Base-by-base conservation (phyloP, 1,140 invertebrate genomes). In the Halotydeus destructor region DNA sequence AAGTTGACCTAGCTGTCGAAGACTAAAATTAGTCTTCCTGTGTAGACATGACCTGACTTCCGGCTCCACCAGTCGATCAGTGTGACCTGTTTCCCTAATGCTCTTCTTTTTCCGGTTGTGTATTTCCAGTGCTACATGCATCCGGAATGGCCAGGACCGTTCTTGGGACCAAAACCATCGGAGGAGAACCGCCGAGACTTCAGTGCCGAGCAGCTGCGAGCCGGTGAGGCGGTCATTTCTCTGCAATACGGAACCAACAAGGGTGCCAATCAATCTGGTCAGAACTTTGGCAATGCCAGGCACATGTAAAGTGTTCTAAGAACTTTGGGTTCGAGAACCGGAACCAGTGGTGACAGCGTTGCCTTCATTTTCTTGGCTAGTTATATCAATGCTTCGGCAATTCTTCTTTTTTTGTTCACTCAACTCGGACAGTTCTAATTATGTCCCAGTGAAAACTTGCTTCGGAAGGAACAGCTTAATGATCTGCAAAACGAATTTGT, bases 231-330 rank as follows among this genome's bases (percentile, higher is more conserved):
- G 1, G 70, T 89, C 16, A 85, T 93, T 49, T 83, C 83, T 46
- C 69, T 93, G 0, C 86, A 94, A 60, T 82, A 82, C 39, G 86
- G 88, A 33, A 76, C 74, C 38, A 91, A 91, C 65, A 82, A 84
- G 54, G 74, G 84, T 28, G 83, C 83, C 5, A 74, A 74, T 1
- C 82, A 86, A 55, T 71, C 78, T 1, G 88, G 88, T 14, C 74
- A 83, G 54, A 91, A 74, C 63, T 77, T 91, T 45, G 86, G 88
- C 5, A 86, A 86, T 33, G 73, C 60, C 12, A 52, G 60, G 28
- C 61, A 61, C 44, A 61, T 61, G 54, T 55, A 54, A 51, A 25
- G n/a, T n/a, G n/a, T n/a, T n/a, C n/a, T n/a, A n/a, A n/a, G n/a
- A n/a, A n/a, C n/a, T n/a, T n/a, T n/a, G n/a, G n/a, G n/a, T n/a